Base-by-base conservation (phyloP, 2,888 invertebrate genomes). In the Diloba caeruleocephala region DNA sequence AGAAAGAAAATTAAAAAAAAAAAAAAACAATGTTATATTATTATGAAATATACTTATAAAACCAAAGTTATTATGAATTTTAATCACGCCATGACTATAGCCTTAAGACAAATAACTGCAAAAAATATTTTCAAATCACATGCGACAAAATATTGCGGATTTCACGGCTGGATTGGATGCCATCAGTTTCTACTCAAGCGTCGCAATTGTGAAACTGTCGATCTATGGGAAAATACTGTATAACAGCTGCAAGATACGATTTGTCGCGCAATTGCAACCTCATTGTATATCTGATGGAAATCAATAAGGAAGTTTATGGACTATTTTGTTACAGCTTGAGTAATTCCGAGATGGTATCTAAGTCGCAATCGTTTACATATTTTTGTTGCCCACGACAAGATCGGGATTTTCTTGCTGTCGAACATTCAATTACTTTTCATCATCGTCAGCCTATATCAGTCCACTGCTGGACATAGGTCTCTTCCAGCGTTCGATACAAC, bases 211-310 rank as follows among this genome's bases (percentile, higher is more conserved):
- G 82, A 75, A 80, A 80, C 56, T 62, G 52, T 34, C 59, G 44
- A 65, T 66, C 49, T 63, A 78, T 79, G 78, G 76, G 79, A 79
- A 71, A 79, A 77, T 74, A 60, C 52, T 50, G 74, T 60, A 77
- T 77, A 64, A 65, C 70, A 55, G 69, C 62, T 64, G 76, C 69
- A 57, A 76, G 71, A 67, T 62, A 65, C 57, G 67, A 76, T 79
- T 79, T 52, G 81, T 67, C 67, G 60, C 76, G 73, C 66, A 49
- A 39, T 50, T 41, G 67, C 63, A 70, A 75, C 48, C 33, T 49
- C 49, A 57, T 52, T 55, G 54, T 54, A 15, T 39, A 12, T 12
- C 25, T 54, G 44, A 60, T 68, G 56, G 59, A 60, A 74, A 73
- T 77, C 57, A 58, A 60, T 64, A 33, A 75, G 61, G 73, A 75